Evolutionary conservation across 2,113 vertebrate genomes (phyloP).

Genomic region (Gnathonemus longibarbis): DNA sequence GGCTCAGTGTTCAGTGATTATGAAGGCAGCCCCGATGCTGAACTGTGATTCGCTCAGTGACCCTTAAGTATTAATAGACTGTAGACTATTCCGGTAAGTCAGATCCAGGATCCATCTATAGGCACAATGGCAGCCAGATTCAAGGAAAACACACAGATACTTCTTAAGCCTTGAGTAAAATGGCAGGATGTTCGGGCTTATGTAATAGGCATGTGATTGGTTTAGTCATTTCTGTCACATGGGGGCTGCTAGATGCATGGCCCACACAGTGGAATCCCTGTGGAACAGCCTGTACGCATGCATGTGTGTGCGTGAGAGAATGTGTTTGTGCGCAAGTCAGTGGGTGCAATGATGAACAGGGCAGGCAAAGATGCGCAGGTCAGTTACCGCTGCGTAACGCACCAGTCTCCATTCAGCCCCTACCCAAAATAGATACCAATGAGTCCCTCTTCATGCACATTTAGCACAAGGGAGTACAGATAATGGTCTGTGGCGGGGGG

Average conservation of each 20-base stretch:
- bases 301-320: not conserved
- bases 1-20: not conserved
- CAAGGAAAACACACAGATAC: not conserved
- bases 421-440: not conserved
- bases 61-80: not conserved
- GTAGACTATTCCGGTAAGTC: not conserved
- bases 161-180: not conserved
- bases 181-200: slow-evolving; percentile 8
- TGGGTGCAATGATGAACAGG: not conserved
- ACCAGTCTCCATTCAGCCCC: not conserved
- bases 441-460: not conserved
- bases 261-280: slow-evolving; percentile 17
- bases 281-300: slow-evolving; percentile 11
- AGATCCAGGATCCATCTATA: not conserved
- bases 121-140: not conserved
- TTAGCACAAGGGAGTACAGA: not conserved
- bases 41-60: not conserved
- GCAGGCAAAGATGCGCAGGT: not conserved
- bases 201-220: slow-evolving; percentile 25
- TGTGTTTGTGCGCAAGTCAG: not conserved
- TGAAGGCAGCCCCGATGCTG: not conserved
- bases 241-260: slow-evolving; percentile 10
- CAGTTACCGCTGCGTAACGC: not conserved
- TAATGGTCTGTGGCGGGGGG: not conserved
- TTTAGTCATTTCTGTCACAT: slow-evolving; percentile 31